Evolutionary conservation across 2,113 vertebrate genomes (phyloP), one percentile per base, ranked within the genome.

Genomic region (Dendrocopos noguchii): DNA sequence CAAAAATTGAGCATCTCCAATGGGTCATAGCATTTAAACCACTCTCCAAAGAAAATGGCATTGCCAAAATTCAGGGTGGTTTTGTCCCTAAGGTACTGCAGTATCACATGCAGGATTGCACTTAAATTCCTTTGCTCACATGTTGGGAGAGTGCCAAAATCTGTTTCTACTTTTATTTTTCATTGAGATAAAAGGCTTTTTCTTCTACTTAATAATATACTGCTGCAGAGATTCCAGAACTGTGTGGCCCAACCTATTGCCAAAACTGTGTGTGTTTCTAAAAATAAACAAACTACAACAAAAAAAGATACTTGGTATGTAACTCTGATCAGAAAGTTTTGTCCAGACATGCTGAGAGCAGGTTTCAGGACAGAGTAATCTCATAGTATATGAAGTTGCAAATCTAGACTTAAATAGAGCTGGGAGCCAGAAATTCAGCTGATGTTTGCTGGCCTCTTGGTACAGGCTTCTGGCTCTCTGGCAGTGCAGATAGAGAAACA

Each of bases 291-390:
- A 90, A 78, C 90, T 60, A 52, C 50, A 52, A 52, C 12, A 19
- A 17, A 10, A 73, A 12, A 17, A 42, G 36, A 56, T 74, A 46
- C 10, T 83, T 87, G 24, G 15, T 83, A 68, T 50, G 57, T 72
- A 78, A 65, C 36, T 61, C 61, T 42, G 46, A 83, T 90, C 46
- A 71, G 64, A 89, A 89, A 84, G 73, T 57, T 86, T 81, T 91
- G 76, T 85, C 65, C 68, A 94, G 89, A 66, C 87, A 44, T 31
- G 64, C 67, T 60, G 76, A 88, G 65, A 86, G 73, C 46, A 91
- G 68, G 44, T 80, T 94, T 91, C 66, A 46, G 59, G 24, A 94
- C 85, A 83, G 80, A 74, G 57, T 75, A 90, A 88, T 78, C 65
- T 80, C 36, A 28, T 66, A 39, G 33, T 80, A 60, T 50, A 19